Percentiles rank a stretch among this genome's conserved stretches.
phyloP scores from a whole-genome alignment of 2,113 vertebrate species.

The Proteles cristata region DNA sequence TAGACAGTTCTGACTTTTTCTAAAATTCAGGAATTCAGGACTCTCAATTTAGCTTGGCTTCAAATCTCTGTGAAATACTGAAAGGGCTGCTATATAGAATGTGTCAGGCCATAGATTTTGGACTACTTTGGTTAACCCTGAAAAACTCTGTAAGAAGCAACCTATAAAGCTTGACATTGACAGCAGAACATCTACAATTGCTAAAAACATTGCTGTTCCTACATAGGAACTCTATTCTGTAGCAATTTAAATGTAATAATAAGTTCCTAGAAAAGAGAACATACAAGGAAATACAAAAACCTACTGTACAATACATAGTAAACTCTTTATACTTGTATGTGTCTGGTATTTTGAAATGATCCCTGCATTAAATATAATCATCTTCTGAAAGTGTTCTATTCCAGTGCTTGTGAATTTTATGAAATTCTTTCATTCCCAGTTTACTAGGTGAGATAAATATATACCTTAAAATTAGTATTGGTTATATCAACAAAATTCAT shows the following conservation, averaged over 20 bases:
- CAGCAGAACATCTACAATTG: neutral
- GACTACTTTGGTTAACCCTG: neutral
- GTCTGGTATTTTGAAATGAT: neutral
- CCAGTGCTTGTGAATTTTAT: neutral
- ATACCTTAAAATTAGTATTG: neutral
- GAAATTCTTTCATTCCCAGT: neutral
- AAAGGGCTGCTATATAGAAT: neutral
- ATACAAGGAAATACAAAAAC: neutral
- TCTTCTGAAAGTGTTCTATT: neutral
- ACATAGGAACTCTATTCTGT: neutral
- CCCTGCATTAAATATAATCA: neutral
- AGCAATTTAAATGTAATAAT: neutral
- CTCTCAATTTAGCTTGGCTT: slow-evolving; percentile 19
- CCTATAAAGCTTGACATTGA: neutral
- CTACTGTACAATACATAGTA: neutral
- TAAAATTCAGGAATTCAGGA: slow-evolving; percentile 25
- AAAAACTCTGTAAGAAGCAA: neutral
- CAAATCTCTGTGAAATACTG: slow-evolving; percentile 9
- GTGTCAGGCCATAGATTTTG: neutral
- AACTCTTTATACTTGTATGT: neutral
- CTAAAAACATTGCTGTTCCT: neutral
- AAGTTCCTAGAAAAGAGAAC: neutral
- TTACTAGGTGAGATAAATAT: neutral
- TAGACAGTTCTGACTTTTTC: neutral
- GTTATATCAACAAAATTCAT: neutral